phyloP scores from a whole-genome alignment of 2,797 vertebrate species.

The Luscinia megarhynchos region DNA sequence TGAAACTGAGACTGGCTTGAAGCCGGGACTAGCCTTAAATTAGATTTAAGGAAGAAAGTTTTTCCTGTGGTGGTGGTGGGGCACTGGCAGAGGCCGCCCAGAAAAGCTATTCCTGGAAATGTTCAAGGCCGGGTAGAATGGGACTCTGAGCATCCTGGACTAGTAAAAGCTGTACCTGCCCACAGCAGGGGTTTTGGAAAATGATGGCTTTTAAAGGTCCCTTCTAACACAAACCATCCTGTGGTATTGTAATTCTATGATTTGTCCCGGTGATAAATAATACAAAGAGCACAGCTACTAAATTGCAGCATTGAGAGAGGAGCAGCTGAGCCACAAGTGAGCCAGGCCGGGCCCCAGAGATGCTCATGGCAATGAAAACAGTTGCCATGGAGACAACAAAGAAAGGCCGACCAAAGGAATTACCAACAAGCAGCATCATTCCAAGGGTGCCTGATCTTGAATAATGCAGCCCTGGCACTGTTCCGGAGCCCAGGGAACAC shows the following conservation, averaged over 20 bases:
- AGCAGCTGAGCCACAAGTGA: constrained; percentile 58
- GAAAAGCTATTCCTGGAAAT: background rate
- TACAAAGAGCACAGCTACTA: constrained; percentile 29
- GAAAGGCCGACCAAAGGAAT: constrained; percentile 75
- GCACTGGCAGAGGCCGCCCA: background rate
- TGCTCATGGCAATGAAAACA: constrained; percentile 71
- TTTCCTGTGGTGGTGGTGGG: background rate
- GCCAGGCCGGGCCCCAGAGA: constrained; percentile 63
- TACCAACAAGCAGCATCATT: constrained; percentile 60
- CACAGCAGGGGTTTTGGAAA: background rate
- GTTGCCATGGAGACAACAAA: constrained; percentile 77
- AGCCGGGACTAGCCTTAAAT: background rate
- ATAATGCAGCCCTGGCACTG: constrained; percentile 55
- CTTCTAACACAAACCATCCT: background rate
- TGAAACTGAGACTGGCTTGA: background rate
- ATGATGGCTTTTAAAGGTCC: background rate
- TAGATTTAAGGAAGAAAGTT: background rate
- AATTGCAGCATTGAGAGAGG: constrained; percentile 57
- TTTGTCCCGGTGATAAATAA: background rate
- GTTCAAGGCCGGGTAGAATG: background rate
- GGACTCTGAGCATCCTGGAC: background rate
- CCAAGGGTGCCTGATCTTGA: constrained; percentile 70
- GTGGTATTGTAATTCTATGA: background rate
- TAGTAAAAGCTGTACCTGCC: background rate
- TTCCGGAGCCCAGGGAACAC: constrained; percentile 6